Evolutionary conservation across 2,888 invertebrate species (phyloP).

Genomic region (Andrena bucephala): DNA sequence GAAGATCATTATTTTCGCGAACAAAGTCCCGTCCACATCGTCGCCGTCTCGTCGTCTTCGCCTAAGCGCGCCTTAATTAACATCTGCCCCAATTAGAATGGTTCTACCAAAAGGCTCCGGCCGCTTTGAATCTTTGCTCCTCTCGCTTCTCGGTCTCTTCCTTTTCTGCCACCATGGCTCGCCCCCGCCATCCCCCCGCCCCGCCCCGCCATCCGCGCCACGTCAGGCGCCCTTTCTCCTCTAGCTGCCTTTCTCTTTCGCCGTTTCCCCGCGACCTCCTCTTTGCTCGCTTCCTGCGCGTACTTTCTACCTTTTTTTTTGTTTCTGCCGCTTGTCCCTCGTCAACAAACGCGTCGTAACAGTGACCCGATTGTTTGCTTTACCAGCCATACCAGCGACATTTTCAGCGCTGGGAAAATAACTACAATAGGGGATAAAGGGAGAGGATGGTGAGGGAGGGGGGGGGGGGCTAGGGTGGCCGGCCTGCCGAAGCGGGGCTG

Average conservation of each 20-base stretch:
- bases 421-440: constrained; percentile 44
- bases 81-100: constrained; percentile 79
- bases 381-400: constrained; percentile 42
- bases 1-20: constrained; percentile 83
- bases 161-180: constrained; percentile 12
- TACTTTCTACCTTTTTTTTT: constrained; percentile 2
- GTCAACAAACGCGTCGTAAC: constrained; percentile 57
- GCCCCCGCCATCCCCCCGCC: too few species aligned
- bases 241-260: constrained; percentile 7
- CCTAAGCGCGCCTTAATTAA: constrained; percentile 79
- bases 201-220: neutral
- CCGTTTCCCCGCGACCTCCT: constrained; percentile 2
- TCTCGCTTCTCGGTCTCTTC: constrained; percentile 16
- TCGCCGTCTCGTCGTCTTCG: constrained; percentile 70
- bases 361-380: constrained; percentile 62
- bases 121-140: constrained; percentile 58
- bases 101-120: constrained; percentile 67
- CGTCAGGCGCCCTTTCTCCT: neutral
- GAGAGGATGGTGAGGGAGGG: neutral
- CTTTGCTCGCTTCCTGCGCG: constrained; percentile 44
- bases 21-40: constrained; percentile 81
- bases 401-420: constrained; percentile 59
- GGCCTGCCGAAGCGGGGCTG: neutral
- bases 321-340: constrained; percentile 39
- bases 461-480: neutral